phyloP scores from a whole-genome alignment of 2,113 vertebrate genomes.

The Porphyrio hochstetteri region DNA sequence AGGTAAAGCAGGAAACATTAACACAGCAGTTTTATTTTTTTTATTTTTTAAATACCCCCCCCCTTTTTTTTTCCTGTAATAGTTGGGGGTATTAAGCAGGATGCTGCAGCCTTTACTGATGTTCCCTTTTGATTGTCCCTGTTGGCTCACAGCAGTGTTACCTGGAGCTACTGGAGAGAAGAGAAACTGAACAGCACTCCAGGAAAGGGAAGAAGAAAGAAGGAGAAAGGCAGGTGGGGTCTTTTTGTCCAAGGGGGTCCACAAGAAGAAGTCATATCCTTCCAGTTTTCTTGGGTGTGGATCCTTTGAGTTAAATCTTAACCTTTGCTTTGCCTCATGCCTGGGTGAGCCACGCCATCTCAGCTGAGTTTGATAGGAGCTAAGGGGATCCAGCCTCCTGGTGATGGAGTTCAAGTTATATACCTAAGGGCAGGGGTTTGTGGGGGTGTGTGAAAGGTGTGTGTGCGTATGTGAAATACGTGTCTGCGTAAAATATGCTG shows the following conservation, averaged over 20 bases:
- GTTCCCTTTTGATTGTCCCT: neutral
- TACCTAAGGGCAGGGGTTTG: neutral
- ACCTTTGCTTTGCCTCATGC: neutral
- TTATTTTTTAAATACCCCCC: no score
- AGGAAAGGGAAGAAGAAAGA: neutral
- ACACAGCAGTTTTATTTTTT: neutral
- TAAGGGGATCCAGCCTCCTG: neutral
- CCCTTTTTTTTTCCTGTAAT: neutral
- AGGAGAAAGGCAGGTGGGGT: neutral
- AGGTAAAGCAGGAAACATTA: neutral
- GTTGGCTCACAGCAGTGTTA: neutral
- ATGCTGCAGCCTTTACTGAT: neutral
- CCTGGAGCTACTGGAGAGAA: neutral
- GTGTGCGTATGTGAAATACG: no score
- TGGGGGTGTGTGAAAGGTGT: no score
- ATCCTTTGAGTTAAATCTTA: neutral
- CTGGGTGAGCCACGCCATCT: neutral
- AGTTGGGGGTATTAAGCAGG: neutral
- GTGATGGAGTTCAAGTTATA: neutral
- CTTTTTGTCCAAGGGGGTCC: neutral
- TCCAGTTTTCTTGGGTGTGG: neutral
- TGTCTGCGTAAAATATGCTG: neutral
- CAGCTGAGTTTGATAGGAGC: neutral
- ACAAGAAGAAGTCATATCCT: neutral
- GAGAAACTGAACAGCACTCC: neutral